Evolutionary conservation across 1,140 invertebrate genomes (phyloP).

Genomic region (Zaprionus camerounensis): DNA sequence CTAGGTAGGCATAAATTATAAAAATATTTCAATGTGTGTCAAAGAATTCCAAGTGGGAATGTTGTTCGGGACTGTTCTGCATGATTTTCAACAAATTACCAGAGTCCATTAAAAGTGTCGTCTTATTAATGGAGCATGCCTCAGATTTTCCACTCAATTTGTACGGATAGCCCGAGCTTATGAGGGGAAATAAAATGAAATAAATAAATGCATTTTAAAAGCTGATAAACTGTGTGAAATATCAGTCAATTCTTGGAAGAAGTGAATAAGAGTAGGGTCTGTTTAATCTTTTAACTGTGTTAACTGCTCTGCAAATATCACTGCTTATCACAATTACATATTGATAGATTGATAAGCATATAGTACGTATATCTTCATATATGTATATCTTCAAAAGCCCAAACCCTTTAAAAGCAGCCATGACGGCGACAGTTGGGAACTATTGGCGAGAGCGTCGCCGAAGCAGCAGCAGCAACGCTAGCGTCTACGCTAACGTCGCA

Average conservation of each 20-base stretch:
- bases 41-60: constrained; percentile 71
- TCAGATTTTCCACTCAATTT: constrained; percentile 25
- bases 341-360: neutral
- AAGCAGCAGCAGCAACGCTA: neutral
- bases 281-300: neutral
- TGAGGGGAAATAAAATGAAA: constrained; percentile 7
- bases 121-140: constrained; percentile 66
- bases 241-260: too few relatives aligned
- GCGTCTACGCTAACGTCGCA: neutral
- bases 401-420: neutral
- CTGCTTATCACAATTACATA: neutral
- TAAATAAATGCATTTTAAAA: neutral
- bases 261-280: too few relatives aligned
- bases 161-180: constrained; percentile 46
- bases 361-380: too few relatives aligned
- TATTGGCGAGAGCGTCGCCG: neutral
- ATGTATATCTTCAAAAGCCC: neutral
- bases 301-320: neutral
- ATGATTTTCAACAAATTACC: constrained; percentile 70
- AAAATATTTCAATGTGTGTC: constrained; percentile 79
- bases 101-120: constrained; percentile 59
- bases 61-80: constrained; percentile 51
- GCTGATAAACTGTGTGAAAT: too few relatives aligned
- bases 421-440: neutral
- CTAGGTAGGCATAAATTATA: constrained; percentile 80